Evolutionary conservation across 2,113 vertebrate species (phyloP), one percentile per base, ranked within the genome.

Genomic region (Eudyptes chrysolophus): DNA sequence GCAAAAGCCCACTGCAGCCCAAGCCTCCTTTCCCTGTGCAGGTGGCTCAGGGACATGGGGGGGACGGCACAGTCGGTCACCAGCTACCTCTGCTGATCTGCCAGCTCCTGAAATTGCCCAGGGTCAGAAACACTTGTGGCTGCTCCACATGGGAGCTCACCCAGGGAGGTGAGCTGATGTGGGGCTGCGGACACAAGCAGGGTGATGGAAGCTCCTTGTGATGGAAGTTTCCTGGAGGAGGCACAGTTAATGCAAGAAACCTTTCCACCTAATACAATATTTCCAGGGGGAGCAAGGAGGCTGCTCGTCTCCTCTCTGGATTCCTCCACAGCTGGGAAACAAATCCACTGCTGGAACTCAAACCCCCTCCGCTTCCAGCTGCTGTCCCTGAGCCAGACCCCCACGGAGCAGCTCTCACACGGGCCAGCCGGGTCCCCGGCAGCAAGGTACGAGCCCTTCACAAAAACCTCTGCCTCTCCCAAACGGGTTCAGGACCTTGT

Each of bases 31-130:
- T 38, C 48, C 76, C 8, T 20, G 29, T 25, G 29, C 5, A 7
- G 51, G 69, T 62, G 66, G 38, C 74, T 51, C 60, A 24, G 68
- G 42, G 57, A 4, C 11, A 13, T 0, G 32, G 36, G 24, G 49
- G 42, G 42, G 42, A 42, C 6, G 42, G 34, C 16, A 54, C 0
- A 2, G 20, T 3, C 0, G 0, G 46, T 62, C 76, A 71, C 46
- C 51, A 51, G 32, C 40, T 60, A 14, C 32, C 7, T 76, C 70
- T 94, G 64, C 49, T 84, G 78, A 36, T 36, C 65, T 90, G 54
- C 46, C 74, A 54, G 55, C 40, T 40, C 42, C 74, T 57, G 81
- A 40, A 86, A 65, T 44, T 3, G 24, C 32, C 6, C n/a, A 32
- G 34, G 79, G 17, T 11, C 57, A 71, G 62, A 65, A 54, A 3